Base-by-base conservation (phyloP, 2,888 invertebrate species). In the Nemotelus nigrinus region DNA sequence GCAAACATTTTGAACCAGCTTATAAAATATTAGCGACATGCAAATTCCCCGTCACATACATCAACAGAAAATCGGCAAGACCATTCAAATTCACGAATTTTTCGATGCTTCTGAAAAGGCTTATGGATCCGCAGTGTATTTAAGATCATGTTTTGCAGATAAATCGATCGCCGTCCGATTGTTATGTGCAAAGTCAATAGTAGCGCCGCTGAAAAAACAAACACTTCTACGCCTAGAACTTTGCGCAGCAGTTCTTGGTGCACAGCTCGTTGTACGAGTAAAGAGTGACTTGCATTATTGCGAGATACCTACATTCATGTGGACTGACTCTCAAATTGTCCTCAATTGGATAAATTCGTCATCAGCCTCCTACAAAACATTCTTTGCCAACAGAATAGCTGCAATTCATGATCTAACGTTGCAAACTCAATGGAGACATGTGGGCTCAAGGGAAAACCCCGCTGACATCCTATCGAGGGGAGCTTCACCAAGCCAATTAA, bases 391-490 rank as follows among this genome's bases (percentile, higher is more conserved):
- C n/a, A 2, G 75, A 3, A 7, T 63, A 0, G 48, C 75, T 0
- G 3, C 2, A 1, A 75, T 75, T 4, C 75, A 75, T 8, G 63
- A 75, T 1, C 0, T 50, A 2, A 63, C 48, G 1, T 7, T 2
- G 2, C 10, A 39, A 2, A 41, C 60, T 1, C 75, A 63, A 48
- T 75, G 50, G 75, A 1, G 48, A 1, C 63, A 75, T 58, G 64
- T 63, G 1, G 2, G 39, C 3, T 60, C 47, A n/a, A 63, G 41
- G 2, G 50, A 75, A 0, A 75, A 64, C 10, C 75, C 75, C 5
- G 75, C 75, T 3, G 63, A 75, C 48, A 0, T 75, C 5, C 1
- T 75, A 63, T 75, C 75, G 0, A 60, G 63, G 25, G 75, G 75
- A 39, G 2, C 63, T 2, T 2, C 48, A 2, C 63, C 63, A 1